Conservation (phyloP, 2,888 invertebrate species). For the Agrochola lota region DNA sequence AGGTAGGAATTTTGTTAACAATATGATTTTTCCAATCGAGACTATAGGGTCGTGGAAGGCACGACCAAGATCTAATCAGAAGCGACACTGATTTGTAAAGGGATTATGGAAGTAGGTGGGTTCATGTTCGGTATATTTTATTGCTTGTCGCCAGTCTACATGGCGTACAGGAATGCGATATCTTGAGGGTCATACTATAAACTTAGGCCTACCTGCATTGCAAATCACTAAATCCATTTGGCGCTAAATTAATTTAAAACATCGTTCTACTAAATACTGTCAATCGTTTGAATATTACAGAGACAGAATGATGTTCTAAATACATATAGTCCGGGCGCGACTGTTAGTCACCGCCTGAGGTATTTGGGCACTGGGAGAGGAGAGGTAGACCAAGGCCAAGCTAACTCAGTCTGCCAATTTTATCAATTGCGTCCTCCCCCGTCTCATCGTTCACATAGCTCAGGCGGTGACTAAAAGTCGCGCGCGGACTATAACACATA, state of each 20-base stretch:
- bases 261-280: not conserved
- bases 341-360: too few relatives aligned
- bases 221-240: not conserved
- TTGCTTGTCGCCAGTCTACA: not conserved
- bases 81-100: not conserved
- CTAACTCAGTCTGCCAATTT: too few relatives aligned
- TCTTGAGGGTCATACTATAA: not conserved
- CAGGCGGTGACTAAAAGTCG: too few relatives aligned
- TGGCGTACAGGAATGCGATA: not conserved
- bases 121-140: not conserved
- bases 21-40: not conserved
- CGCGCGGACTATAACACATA: too few relatives aligned
- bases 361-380: too few relatives aligned
- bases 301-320: not conserved
- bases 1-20: not conserved
- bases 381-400: too few relatives aligned
- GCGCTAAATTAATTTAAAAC: not conserved
- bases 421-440: too few relatives aligned
- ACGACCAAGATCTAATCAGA: constrained; percentile 4
- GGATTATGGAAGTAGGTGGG: not conserved
- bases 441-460: too few relatives aligned
- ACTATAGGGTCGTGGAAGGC: not conserved
- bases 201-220: not conserved
- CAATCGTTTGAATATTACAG: too few relatives aligned
- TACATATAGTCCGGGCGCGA: too few relatives aligned